Evolutionary conservation across 92 coral and sea anemone genomes (phyloP).

Genomic region (Montipora capitata): DNA sequence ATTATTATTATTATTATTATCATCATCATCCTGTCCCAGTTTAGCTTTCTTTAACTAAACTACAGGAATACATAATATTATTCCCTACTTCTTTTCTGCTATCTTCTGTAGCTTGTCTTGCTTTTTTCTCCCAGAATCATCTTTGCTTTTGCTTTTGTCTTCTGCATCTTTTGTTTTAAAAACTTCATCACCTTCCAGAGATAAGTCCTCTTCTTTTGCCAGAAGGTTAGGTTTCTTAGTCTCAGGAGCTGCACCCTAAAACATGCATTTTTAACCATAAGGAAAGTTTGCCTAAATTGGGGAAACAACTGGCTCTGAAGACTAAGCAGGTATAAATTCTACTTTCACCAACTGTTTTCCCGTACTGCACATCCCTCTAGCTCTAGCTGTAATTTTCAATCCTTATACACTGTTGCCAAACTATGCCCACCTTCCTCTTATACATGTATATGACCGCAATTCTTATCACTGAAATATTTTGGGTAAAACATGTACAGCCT

Average conservation of each 20-base stretch:
- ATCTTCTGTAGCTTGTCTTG: slow-evolving; percentile 85
- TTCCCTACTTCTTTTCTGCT: slow-evolving; percentile 80
- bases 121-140: slow-evolving; percentile 87
- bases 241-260: slow-evolving; percentile 27
- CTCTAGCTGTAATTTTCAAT: too few species aligned
- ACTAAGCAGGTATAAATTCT: too few species aligned
- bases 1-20: too few species aligned
- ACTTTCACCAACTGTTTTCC: too few species aligned
- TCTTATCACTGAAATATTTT: too few species aligned
- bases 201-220: slow-evolving; percentile 20
- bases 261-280: background rate
- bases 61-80: background rate
- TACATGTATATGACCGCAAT: too few species aligned
- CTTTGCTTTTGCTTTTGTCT: slow-evolving; percentile 81
- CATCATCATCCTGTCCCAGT: too few species aligned
- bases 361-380: too few species aligned
- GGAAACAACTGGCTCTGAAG: background rate
- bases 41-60: background rate
- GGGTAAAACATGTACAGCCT: too few species aligned
- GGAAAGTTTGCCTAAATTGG: background rate
- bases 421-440: too few species aligned
- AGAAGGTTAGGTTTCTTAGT: slow-evolving; percentile 20
- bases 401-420: too few species aligned
- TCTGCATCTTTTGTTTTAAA: slow-evolving; percentile 18
- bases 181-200: slow-evolving; percentile 10